Evolutionary conservation across 35 echinoderm and acorn worm genomes (phyloP), one percentile per base, ranked within the genome.

Genomic region (Ophiothrix spiculata): DNA sequence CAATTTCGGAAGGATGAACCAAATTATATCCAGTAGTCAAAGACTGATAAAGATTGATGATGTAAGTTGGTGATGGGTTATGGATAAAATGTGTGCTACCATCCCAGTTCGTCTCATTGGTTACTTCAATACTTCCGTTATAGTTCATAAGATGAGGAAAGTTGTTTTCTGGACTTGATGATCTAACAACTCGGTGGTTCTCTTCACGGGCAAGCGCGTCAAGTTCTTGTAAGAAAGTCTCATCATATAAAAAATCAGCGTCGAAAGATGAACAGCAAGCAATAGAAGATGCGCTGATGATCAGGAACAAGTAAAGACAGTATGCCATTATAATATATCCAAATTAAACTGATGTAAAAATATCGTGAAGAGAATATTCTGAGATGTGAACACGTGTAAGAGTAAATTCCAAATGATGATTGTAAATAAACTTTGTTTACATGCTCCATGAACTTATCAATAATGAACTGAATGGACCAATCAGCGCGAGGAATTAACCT

Each of bases 1-100:
- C 92, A 6, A 81, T 39, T 25, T 33, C 10, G 17, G 92, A 90
- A 4, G 92, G 92, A 60, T 94, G 75, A 4, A 90, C 83, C 34
- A 85, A 74, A 64, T 94, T 90, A 3, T 85, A 54, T 42, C 88
- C 88, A 0, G 88, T 90, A 39, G 83, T 37, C 36, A 94, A 64
- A 31, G 83, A 86, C 32, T 82, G 78, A 39, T 90, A 94, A 36
- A 94, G 41, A 29, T 94, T 88, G 36, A 94, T 37, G 63, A 94
- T 94, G 42, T 63, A 90, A 38, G 41, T 78, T 0, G 87, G 64
- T 0, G 88, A 84, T 4, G 60, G 75, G 81, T 84, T 82, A 39
- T 77, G 39, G 64, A 36, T 21, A 31, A 39, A 56, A 77, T 74
- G 69, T 12, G 36, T 28, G 32, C 35, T 35, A 28, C 33, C 74